Base-by-base conservation (phyloP, 2,888 invertebrate species). In the Ophraella communa region DNA sequence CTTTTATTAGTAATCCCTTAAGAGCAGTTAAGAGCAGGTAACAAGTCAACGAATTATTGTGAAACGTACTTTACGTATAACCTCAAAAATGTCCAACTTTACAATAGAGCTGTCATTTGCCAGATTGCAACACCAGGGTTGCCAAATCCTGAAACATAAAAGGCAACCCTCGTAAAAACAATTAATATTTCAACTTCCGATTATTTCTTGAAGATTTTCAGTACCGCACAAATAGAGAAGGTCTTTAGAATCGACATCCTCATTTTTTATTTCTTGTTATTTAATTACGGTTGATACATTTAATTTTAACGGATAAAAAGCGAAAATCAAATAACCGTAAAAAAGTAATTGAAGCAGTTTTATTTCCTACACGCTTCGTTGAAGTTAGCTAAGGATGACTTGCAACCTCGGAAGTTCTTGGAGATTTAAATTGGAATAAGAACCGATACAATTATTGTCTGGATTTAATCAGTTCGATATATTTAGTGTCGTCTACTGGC, bases 371-470 rank as follows among this genome's bases (percentile, higher is more conserved):
- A 27, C 45, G 21, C 42, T 42, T 14, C 1, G 21, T 55, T 42
- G 18, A 27, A 35, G 39, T 58, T 42, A 52, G n/a, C 44, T 24
- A 44, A 52, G 23, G 59, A 60, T 60, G 60, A 60, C 52, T 59
- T 60, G 27, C 52, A 53, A 53, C 60, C 60, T 60, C 60, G 60
- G 52, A 60, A 60, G 44, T 60, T 21, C 18, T 4, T 17, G 24
- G 47, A 30, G 39, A n/a, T 14, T 33, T 57, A 57, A 49, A 57
- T 21, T 57, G 17, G 14, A 39, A 14, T 39, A 14, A 39, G 7
- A 39, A 17, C 5, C 39, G 39, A 39, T 14, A 39, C 7, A 14
- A n/a, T 11, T 1, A 11, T 11, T 35, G 21, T 57, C 33, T 47
- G 18, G 21, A 8, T 47, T 27, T 18, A 57, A 47, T 57, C 7